Evolutionary conservation across 2,888 invertebrate genomes (phyloP), one percentile per base, ranked within the genome.

Genomic region (Netelia virgata): DNA sequence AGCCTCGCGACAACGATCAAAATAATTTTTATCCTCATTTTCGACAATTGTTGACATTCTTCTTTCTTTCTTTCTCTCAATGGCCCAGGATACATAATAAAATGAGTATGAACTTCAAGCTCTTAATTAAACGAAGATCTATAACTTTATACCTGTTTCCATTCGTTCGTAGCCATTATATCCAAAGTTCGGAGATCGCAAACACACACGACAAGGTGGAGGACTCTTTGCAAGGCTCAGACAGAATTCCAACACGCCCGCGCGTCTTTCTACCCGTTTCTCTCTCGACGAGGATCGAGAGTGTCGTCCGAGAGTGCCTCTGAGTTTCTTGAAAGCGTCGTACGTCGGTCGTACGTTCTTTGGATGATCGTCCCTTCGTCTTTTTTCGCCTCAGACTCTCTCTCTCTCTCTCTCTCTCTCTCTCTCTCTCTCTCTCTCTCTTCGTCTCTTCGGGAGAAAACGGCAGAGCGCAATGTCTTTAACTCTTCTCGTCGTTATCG

Each of bases 291-390:
- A 57, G 72, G 59, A 57, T 82, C 53, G 53, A 72, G 73, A 61
- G 72, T 73, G 66, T 78, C 82, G 53, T 63, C 28, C 63, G 36
- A 74, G 61, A 77, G 82, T 69, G 63, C 63, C 41, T 53, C 59
- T 53, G 68, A 55, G 61, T 69, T 69, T 47, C 78, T 83, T 47
- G 18, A 55, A 70, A 61, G 68, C 77, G 64, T 69, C 77, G 64
- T 69, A 69, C 74, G 78, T 83, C 82, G 82, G 78, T 83, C 82
- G 82, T 78, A 68, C 53, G 66, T 77, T 77, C 68, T 55, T 73
- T 50, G 77, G 81, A 76, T 70, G 75, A 64, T 64, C 74, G 36
- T 70, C 55, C 63, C 47, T 55, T 43, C 63, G 70, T 70, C 16
- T 66, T 64, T 66, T 59, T n/a, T 47, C 47, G n/a, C 28, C 63